Evolutionary conservation across 2,797 vertebrate genomes (phyloP), one percentile per base, ranked within the genome.

Genomic region (Phylloscopus collybita): DNA sequence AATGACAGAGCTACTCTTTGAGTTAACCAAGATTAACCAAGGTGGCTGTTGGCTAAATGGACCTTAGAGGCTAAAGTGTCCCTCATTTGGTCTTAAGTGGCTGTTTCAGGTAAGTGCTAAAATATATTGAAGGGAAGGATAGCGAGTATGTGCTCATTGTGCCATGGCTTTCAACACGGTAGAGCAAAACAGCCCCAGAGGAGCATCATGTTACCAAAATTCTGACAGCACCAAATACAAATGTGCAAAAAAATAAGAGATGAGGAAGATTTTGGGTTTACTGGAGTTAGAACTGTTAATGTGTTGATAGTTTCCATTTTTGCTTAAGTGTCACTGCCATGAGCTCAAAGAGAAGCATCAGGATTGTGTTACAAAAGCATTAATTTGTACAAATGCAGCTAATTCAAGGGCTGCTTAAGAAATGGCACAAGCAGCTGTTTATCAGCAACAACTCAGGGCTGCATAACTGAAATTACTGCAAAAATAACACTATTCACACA

Each of bases 251-350:
- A 88, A 53, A 4, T 17, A 36, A n/a, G 32, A 87, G 44, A 82
- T 65, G 38, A 93, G 11, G 30, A 38, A 67, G 32, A 62, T 51
- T 62, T 49, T 61, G 45, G 32, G 34, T 80, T 94, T 53, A 23
- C 27, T 40, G 5, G 40, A 75, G 69, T 34, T 40, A 53, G 53
- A 92, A 91, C 44, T 42, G 59, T 26, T 59, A 73, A 56, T 1
- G 3, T 72, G 76, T 81, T 92, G 64, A 92, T 27, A 84, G 88
- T 16, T 90, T 36, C 88, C 61, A 32, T 80, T 94, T 94, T 57
- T 80, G 50, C 34, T 23, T 5, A 78, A 62, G 29, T 29, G 67
- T 73, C 50, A 26, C 70, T 29, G 32, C 60, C 53, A 57, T 6
- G 13, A 90, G 30, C 34, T 75, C 34, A n/a, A 4, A 22, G 27